Conservation (phyloP, 2,797 vertebrate species). For the Pipistrellus nathusii region DNA sequence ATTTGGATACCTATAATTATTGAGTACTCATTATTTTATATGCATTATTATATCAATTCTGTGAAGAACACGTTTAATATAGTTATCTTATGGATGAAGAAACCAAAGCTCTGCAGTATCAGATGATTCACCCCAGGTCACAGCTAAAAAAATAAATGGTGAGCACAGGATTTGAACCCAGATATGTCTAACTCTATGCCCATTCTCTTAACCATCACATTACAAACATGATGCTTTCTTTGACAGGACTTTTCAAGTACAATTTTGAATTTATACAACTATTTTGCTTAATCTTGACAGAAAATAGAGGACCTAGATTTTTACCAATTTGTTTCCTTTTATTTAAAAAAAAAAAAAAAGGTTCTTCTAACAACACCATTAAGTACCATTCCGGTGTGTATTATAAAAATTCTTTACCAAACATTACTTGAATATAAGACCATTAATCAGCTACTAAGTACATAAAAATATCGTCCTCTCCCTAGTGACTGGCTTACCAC, state of each 20-base stretch:
- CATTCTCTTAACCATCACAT: not conserved
- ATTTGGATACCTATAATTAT: not conserved
- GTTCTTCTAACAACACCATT: not conserved
- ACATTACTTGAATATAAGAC: not conserved
- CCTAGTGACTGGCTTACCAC: not conserved
- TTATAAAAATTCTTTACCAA: not conserved
- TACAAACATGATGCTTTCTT: not conserved
- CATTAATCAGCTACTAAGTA: not conserved
- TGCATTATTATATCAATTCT: not conserved
- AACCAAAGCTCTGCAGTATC: not conserved
- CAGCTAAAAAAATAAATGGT: not conserved
- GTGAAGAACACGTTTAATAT: not conserved
- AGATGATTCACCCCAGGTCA: not conserved
- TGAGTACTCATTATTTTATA: not conserved
- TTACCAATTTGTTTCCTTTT: not conserved
- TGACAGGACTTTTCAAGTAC: not conserved
- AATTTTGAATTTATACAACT: not conserved
- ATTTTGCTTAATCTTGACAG: not conserved
- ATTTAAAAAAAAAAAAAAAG: not conserved
- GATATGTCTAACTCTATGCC: not conserved
- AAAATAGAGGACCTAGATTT: not conserved
- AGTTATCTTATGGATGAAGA: not conserved
- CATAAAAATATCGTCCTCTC: not conserved
- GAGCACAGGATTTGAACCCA: not conserved
- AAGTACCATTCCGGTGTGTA: not conserved